Evolutionary conservation across 2,113 vertebrate genomes (phyloP), one percentile per base, ranked within the genome.

Genomic region (Hippocampus barbouri): DNA sequence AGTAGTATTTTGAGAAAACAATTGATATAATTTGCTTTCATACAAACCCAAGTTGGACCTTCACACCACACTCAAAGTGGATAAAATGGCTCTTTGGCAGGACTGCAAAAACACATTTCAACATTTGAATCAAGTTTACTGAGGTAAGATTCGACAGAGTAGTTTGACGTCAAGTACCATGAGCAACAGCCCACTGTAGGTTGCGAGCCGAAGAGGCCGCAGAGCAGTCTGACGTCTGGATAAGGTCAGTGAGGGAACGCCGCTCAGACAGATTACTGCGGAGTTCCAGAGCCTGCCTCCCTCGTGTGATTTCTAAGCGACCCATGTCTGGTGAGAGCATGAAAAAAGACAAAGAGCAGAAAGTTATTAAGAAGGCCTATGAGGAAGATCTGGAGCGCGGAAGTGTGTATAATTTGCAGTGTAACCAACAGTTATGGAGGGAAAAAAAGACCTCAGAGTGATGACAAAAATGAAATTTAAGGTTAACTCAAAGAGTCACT

Each of bases 221-320:
- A 4, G 61, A 86, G 20, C 89, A 91, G 0, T 87, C 23, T 1
- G 73, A 40, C 0, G 75, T 47, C 25, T 76, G 6, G 73, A 95
- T 93, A 34, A 53, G 80, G 76, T 96, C 95, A 0, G 91, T 94
- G 78, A 96, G 90, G 0, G 93, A 92, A 9, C 95, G 92, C 20
- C 94, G 87, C 83, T 95, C 95, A 0, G 93, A 96, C 34, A 96
- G 90, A 81, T 95, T 96, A 85, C 95, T 96, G 68, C 94, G 92
- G 4, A 96, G 92, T 88, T 96, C 95, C 88, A 95, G 90, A 0
- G 95, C 95, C 86, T 96, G 95, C 16, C 93, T 86, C 4, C 94
- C 94, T 16, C 89, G 88, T 0, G 94, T 95, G 75, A 96, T 90
- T 40, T 83, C 84, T 82, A 92, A 93, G 0, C 83, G 92, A n/a